These are phyloP conservation scores for Eupithecia insigniata DNA, from an alignment of 2,888 invertebrate species.

Conservation along the genomic window DNA sequence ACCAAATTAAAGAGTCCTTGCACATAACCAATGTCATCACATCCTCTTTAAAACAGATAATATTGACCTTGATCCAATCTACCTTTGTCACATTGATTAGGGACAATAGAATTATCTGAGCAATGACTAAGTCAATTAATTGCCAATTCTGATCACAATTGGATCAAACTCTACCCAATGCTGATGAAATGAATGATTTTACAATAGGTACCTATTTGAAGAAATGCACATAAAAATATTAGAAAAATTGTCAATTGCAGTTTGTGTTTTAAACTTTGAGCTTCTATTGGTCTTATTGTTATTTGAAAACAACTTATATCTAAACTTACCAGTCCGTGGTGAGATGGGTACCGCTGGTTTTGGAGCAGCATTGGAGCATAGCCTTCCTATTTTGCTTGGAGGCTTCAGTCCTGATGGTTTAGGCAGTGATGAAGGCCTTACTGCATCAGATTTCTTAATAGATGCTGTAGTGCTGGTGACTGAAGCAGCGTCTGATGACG, in stretches of 20 bases:
- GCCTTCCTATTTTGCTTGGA: constrained; percentile 87
- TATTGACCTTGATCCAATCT: constrained; percentile 50
- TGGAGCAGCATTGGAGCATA: constrained; percentile 86
- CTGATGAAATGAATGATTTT: constrained; percentile 43
- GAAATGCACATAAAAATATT: constrained; percentile 20
- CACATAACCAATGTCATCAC: constrained; percentile 17
- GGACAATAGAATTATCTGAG: constrained; percentile 51
- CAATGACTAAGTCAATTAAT: constrained; percentile 49
- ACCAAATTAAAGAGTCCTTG: constrained; percentile 10
- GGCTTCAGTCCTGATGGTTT: constrained; percentile 86
- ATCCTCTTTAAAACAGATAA: constrained; percentile 36
- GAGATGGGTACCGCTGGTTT: constrained; percentile 87
- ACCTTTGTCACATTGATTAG: constrained; percentile 49
- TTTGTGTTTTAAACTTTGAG: constrained; percentile 39
- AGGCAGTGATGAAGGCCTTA: constrained; percentile 71
- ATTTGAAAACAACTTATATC: constrained; percentile 19
- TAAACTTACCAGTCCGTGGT: constrained; percentile 81
- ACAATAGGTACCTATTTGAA: constrained; percentile 17
- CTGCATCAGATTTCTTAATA: constrained; percentile 58
- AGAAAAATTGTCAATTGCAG: constrained; percentile 47
- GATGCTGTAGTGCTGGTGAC: constrained; percentile 66
- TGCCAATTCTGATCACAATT: constrained; percentile 47
- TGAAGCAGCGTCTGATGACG: constrained; percentile 68
- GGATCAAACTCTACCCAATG: constrained; percentile 46
- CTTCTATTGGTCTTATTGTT: constrained; percentile 20